Evolutionary conservation across 1,140 invertebrate species (phyloP).

Genomic region (Dryas iulia): DNA sequence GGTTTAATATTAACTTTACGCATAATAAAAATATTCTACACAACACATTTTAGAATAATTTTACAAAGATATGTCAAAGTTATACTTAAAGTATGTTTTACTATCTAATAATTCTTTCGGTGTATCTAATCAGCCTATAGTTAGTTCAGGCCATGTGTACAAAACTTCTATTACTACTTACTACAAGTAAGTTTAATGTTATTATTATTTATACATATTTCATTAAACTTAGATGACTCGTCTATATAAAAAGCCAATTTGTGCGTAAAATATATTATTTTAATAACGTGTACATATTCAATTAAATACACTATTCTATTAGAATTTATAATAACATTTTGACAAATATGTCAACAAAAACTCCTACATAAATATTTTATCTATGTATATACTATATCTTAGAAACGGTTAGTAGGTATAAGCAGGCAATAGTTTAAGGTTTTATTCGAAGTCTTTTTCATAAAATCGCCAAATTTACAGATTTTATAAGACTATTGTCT

Average conservation of each 20-base stretch:
- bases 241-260: background rate
- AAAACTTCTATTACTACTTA: conserved; percentile 15
- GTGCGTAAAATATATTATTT: background rate
- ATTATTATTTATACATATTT: background rate
- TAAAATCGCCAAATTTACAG: background rate
- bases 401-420: background rate
- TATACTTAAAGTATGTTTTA: background rate
- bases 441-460: background rate
- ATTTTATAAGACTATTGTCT: background rate
- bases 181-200: background rate
- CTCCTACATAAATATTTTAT: background rate
- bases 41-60: background rate
- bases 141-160: conserved; percentile 21
- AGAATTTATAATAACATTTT: background rate
- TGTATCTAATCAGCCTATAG: conserved; percentile 2
- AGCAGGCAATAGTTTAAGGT: background rate
- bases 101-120: background rate
- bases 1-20: background rate
- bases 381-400: no score
- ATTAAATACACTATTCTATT: background rate
- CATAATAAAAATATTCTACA: background rate
- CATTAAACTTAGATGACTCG: background rate
- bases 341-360: background rate
- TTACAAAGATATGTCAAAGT: conserved; percentile 20
- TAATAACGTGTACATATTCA: background rate